phyloP scores from a whole-genome alignment of 2,113 vertebrate genomes.

The Actenoides hombroni region DNA sequence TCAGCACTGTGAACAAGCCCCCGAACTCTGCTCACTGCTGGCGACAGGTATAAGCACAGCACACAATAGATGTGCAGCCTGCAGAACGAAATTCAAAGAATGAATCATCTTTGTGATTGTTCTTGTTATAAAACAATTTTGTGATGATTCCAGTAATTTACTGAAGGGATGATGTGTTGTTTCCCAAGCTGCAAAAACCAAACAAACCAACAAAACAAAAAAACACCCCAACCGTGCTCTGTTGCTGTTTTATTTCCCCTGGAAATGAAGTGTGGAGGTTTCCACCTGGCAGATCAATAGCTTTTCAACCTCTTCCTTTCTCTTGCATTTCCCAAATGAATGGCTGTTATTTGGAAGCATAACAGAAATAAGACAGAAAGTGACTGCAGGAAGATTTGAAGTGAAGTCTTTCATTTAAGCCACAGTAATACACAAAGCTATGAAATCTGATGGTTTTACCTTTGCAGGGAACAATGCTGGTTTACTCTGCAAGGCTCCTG shows the following conservation, averaged over 20 bases:
- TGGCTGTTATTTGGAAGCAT: conserved; percentile 6
- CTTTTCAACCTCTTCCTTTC: not conserved
- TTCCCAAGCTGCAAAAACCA: not conserved
- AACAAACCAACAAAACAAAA: no score
- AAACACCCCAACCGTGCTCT: not conserved
- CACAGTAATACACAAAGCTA: not conserved
- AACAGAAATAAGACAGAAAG: conserved; percentile 38
- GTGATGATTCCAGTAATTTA: not conserved
- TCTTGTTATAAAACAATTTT: conserved; percentile 5
- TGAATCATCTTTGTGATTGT: not conserved
- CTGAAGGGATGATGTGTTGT: not conserved
- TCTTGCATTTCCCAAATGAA: not conserved
- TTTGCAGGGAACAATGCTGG: not conserved
- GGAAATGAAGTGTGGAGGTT: conserved; percentile 22
- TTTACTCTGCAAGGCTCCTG: not conserved
- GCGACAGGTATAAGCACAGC: not conserved
- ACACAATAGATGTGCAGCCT: not conserved
- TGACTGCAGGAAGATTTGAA: not conserved
- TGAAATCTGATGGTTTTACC: not conserved
- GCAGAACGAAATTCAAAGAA: not conserved
- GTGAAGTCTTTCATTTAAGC: not conserved
- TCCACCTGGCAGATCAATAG: conserved; percentile 19
- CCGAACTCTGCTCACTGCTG: not conserved
- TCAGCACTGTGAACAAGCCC: not conserved
- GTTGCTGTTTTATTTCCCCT: not conserved